Evolutionary conservation across 2,797 vertebrate genomes (phyloP).

Genomic region (Oreonectes daqikongensis): DNA sequence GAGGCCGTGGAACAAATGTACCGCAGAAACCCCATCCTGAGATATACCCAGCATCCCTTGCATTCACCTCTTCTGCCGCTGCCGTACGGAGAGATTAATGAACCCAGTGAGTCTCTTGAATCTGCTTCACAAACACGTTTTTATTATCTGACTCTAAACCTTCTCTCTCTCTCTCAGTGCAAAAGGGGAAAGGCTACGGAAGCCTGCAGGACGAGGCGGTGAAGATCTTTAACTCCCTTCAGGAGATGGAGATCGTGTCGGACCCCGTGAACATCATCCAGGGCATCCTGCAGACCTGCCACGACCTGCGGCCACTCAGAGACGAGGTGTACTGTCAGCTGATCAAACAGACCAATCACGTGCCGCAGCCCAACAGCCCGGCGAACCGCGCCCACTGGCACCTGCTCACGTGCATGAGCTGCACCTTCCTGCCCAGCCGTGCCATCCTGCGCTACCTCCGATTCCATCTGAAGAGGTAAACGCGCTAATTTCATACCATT

Average conservation of each 20-base stretch:
- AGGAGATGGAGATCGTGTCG: constrained; percentile 90
- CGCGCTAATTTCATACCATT: too few relatives aligned
- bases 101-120: constrained; percentile 78
- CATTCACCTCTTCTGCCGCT: constrained; percentile 90
- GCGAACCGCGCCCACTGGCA: constrained; percentile 92
- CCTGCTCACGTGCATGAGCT: constrained; percentile 92
- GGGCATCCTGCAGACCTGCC: constrained; percentile 93
- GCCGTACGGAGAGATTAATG: constrained; percentile 86
- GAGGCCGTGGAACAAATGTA: constrained; percentile 92
- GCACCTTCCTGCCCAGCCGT: constrained; percentile 89
- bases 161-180: constrained; percentile 70
- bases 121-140: neutral
- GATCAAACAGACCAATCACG: constrained; percentile 94
- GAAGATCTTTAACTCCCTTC: constrained; percentile 92
- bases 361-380: constrained; percentile 86
- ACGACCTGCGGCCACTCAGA: constrained; percentile 88
- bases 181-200: constrained; percentile 88
- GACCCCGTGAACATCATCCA: constrained; percentile 92
- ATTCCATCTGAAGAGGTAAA: constrained; percentile 90
- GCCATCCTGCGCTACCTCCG: constrained; percentile 91
- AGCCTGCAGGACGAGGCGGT: constrained; percentile 94
- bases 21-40: constrained; percentile 88
- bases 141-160: neutral
- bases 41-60: constrained; percentile 92
- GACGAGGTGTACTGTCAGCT: constrained; percentile 95